These are phyloP conservation scores for Colinus virginianus DNA, from an alignment of 2,113 vertebrate species.

Conservation along the genomic window DNA sequence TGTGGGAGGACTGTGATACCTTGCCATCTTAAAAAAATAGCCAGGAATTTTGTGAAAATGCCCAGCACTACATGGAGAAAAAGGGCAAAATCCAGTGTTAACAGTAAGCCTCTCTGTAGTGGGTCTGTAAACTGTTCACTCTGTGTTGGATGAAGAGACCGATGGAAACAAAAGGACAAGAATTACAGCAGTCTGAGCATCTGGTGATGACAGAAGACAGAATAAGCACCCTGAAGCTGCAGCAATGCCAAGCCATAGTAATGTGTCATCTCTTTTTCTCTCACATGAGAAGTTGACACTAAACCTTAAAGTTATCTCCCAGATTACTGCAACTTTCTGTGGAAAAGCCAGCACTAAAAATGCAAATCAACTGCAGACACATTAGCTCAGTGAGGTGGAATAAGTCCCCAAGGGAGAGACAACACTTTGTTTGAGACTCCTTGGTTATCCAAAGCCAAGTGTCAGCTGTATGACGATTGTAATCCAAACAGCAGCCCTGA, in stretches of 20 bases:
- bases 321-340: not conserved
- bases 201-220: conserved; percentile 18
- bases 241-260: not conserved
- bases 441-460: not conserved
- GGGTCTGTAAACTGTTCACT: not conserved
- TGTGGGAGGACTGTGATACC: not conserved
- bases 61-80: not conserved
- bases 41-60: not conserved
- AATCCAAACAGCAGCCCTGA: not conserved
- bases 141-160: not conserved
- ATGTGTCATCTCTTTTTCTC: not conserved
- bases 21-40: conserved; percentile 4
- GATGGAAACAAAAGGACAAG: not conserved
- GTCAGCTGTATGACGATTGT: not conserved
- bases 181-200: not conserved
- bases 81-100: not conserved
- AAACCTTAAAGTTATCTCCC: not conserved
- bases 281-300: not conserved
- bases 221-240: not conserved
- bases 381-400: not conserved
- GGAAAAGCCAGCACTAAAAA: not conserved
- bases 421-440: not conserved
- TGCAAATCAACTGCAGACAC: not conserved
- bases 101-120: not conserved
- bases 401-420: not conserved